A percentile compares a stretch with the other conserved stretches of the same genome.
Evolutionary conservation across 2,797 vertebrate species (phyloP).

Genomic region (Falco columbarius): DNA sequence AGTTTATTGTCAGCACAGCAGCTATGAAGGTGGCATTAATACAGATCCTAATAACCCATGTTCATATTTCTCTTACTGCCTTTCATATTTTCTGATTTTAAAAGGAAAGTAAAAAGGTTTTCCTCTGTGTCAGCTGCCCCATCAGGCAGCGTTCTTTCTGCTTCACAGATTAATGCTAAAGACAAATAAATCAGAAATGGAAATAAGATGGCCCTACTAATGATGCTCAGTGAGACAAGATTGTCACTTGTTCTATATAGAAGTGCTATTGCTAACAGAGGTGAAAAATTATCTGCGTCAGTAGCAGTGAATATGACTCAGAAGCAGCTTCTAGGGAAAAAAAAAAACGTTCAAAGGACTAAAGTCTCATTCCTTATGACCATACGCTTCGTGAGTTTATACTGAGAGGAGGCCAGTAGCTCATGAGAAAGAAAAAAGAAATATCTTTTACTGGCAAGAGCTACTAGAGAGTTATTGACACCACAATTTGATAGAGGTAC

Average conservation of each 20-base stretch:
- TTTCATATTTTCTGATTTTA: neutral
- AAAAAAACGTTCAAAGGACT: neutral
- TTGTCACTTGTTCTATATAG: neutral
- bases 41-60: neutral
- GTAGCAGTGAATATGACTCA: neutral
- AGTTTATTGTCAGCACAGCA: neutral
- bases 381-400: neutral
- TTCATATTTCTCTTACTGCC: neutral
- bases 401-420: neutral
- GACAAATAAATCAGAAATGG: constrained; percentile 5
- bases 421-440: neutral
- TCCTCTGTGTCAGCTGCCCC: neutral
- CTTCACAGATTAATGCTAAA: neutral
- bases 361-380: neutral
- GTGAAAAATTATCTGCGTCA: neutral
- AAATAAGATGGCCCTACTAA: neutral
- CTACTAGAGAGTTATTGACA: neutral
- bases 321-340: neutral
- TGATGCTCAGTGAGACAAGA: neutral
- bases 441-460: neutral
- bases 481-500: neutral
- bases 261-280: neutral
- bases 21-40: neutral
- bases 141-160: neutral
- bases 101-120: neutral